Evolutionary conservation across 2,113 vertebrate genomes (phyloP), one percentile per base, ranked within the genome.

Genomic region (Nicator chloris): DNA sequence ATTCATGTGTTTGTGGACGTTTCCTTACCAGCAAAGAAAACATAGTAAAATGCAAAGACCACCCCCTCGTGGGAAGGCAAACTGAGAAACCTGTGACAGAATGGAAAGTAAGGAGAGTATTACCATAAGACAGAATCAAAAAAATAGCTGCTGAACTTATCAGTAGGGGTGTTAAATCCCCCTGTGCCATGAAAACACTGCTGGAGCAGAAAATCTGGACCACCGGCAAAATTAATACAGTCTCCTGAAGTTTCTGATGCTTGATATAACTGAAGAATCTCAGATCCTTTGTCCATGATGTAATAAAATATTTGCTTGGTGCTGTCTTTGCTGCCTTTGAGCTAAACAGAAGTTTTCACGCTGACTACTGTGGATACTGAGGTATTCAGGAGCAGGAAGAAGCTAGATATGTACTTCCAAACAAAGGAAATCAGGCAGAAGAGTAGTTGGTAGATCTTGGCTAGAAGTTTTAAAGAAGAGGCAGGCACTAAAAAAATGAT

Each of bases 21-120:
- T 61, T 72, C 24, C 33, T 82, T 57, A 22, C 53, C 63, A 57
- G 27, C 27, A 78, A 68, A 82, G 35, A 76, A 63, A 85, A 40
- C 3, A 16, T 3, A 71, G 7, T 19, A 28, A 76, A 90, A 49
- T 40, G 40, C 64, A 44, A 51, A 71, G 40, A 54, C 13, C 3
- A 13, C 3, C 2, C 4, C 10, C 7, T 2, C 1, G 0, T 23
- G 18, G 49, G 30, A 82, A 76, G 21, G 20, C 7, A 39, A 24
- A 30, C 18, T 28, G 7, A 37, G 42, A 61, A 68, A 88, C 33
- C 18, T 47, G 22, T 19, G 63, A 13, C 40, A 37, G 56, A 85
- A 69, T 27, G 26, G 31, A 86, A 59, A 82, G 8, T 33, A 42
- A 80, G 49, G 18, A 51, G 37, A 53, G 3, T 10, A 31, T 26